A percentile compares a stretch with the other conserved stretches of the same genome.
phyloP scores from a whole-genome alignment of 2,113 vertebrate species.

The Gymnorhina tibicen region DNA sequence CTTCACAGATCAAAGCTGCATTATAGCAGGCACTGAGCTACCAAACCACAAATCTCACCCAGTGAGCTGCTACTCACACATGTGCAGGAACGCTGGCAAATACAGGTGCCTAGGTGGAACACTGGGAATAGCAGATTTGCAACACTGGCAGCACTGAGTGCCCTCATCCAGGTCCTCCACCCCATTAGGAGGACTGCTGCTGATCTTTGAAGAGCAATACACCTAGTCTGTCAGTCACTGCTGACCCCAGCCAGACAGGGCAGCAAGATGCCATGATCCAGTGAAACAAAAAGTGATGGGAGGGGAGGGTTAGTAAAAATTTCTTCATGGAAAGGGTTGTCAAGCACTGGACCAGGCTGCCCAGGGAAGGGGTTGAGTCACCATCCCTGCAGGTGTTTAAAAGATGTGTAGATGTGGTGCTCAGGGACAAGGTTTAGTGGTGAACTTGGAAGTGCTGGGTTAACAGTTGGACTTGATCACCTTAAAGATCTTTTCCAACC shows the following conservation, averaged over 20 bases:
- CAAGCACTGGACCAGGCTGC: neutral
- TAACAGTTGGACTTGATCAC: neutral
- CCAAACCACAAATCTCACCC: neutral
- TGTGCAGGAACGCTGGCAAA: neutral
- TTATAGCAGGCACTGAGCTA: neutral
- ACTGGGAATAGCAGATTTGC: neutral
- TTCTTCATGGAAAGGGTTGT: neutral
- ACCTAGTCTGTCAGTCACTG: neutral
- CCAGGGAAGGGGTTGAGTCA: neutral
- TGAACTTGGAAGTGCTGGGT: neutral
- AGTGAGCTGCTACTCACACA: neutral
- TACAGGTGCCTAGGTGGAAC: neutral
- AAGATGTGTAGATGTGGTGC: neutral
- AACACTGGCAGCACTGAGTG: conserved; percentile 83
- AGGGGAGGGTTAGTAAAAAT: neutral
- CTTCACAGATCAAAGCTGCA: neutral
- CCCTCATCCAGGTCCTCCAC: conserved; percentile 85
- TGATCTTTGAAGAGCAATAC: conserved; percentile 81
- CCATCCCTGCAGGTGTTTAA: neutral
- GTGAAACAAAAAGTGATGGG: neutral
- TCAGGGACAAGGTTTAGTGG: neutral
- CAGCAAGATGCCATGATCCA: conserved; percentile 59
- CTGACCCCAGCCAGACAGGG: conserved; percentile 29
- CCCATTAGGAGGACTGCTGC: conserved; percentile 88
- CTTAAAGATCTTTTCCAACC: neutral